These are phyloP conservation scores for Dyspetes luteomarginatus DNA, from an alignment of 2,888 invertebrate genomes.

Conservation along the genomic window DNA sequence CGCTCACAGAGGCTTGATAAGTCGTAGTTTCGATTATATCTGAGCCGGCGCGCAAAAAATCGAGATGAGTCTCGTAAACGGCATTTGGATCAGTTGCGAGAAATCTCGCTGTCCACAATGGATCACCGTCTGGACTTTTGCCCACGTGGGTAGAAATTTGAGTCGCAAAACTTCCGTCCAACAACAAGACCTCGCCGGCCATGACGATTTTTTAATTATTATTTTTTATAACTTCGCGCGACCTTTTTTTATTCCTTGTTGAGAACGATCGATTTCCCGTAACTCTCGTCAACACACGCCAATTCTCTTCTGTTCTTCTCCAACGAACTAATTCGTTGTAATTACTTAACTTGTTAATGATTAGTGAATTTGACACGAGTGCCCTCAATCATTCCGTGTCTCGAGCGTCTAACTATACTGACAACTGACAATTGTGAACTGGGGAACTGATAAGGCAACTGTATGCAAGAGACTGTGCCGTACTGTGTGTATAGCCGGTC, in stretches of 20 bases:
- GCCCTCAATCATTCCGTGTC: background rate
- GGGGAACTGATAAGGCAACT: background rate
- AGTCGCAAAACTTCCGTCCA: constrained; percentile 92
- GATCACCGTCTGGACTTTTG: constrained; percentile 92
- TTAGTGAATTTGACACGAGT: background rate
- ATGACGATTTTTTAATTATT: background rate
- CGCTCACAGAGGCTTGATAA: constrained; percentile 82
- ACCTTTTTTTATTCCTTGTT: background rate
- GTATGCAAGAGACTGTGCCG: too few species aligned
- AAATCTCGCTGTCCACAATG: constrained; percentile 94
- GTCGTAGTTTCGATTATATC: constrained; percentile 87
- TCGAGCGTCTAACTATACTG: too few species aligned
- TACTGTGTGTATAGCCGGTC: background rate
- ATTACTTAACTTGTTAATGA: background rate
- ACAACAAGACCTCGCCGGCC: constrained; percentile 72
- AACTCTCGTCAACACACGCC: background rate
- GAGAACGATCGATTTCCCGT: background rate
- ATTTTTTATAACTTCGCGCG: background rate
- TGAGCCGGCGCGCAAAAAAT: constrained; percentile 93
- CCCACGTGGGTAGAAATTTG: constrained; percentile 91
- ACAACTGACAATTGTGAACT: background rate
- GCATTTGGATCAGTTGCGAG: constrained; percentile 91
- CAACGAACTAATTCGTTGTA: too few species aligned
- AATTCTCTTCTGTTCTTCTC: too few species aligned
- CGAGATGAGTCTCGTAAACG: constrained; percentile 91